Evolutionary conservation across 2,113 vertebrate genomes (phyloP).

Genomic region (Lepidothrix coronata): DNA sequence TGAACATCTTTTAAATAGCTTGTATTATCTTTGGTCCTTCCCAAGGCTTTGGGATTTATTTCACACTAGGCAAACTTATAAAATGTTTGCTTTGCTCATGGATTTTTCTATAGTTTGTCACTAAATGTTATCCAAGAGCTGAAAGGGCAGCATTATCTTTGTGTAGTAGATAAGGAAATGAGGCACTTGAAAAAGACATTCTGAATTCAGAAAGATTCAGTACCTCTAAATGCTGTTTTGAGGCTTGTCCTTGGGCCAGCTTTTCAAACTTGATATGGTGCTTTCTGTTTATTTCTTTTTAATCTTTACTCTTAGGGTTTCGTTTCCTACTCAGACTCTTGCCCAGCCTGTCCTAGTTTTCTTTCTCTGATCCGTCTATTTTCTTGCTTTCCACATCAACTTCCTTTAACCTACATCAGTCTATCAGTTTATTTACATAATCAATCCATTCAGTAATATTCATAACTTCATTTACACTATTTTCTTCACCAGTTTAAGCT

Average conservation of each 20-base stretch:
- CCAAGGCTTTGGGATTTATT: neutral
- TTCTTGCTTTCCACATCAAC: neutral
- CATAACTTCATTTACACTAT: neutral
- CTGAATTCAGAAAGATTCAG: neutral
- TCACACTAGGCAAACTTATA: neutral
- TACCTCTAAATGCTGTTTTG: neutral
- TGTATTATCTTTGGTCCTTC: neutral
- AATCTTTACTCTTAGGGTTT: neutral
- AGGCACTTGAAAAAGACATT: neutral
- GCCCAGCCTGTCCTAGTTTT: neutral
- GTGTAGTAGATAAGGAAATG: neutral
- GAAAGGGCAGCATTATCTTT: slow-evolving; percentile 9
- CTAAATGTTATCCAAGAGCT: neutral
- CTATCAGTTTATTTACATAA: neutral
- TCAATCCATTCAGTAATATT: neutral
- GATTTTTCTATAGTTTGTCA: neutral
- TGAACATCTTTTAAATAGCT: neutral
- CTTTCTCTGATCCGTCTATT: neutral
- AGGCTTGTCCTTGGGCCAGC: neutral
- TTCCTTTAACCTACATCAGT: neutral
- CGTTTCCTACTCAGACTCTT: neutral
- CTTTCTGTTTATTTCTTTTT: neutral
- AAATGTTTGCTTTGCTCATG: neutral
- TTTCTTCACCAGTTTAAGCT: neutral
- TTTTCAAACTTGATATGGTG: neutral